Base-by-base conservation (phyloP, 2,113 vertebrate species). In the Psilopogon haemacephalus region DNA sequence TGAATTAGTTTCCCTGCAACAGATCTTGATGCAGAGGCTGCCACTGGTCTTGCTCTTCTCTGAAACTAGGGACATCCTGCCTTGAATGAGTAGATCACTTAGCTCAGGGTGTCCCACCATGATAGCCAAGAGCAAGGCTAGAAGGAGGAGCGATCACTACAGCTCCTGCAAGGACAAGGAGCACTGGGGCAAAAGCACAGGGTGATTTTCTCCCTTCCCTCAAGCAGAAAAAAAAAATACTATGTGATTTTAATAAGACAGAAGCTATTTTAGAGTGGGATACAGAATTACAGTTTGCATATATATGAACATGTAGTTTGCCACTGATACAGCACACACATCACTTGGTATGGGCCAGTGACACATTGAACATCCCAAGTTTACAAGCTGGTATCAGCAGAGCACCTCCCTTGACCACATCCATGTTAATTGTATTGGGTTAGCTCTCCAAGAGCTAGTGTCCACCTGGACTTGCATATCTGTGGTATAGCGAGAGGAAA, bases 391-490 rank as follows among this genome's bases (percentile, higher is more conserved):
- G 0, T 26, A 32, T 32, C 55, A 44, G 33, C 32, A 60, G 28
- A 30, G 18, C 24, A 52, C 13, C 24, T 83, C 24, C 28, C 27
- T 44, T 64, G 27, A 65, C 21, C 26, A 44, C 24, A 40, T 2
- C 2, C 16, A 30, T 0, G 0, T 7, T 38, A 44, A 44, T 15
- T 60, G 65, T 38, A 59, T 8, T 19, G 24, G 11, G 13, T 46
- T 60, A 52, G 32, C 21, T 56, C 20, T 64, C 19, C 1, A 3
- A 62, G 8, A 90, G 32, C 11, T 58, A 42, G 33, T 3, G 5
- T 40, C 33, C 40, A 58, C 40, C 32, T 32, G 19, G 27, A 40
- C 54, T 67, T 59, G 37, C 44, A 11, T 1, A 2, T 54, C 37
- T 63, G 30, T 37, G 19, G 42, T 0, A 0, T 26, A 35, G 0